Evolutionary conservation across 2,888 invertebrate species (phyloP).

Genomic region (Platycheirus rosarum): DNA sequence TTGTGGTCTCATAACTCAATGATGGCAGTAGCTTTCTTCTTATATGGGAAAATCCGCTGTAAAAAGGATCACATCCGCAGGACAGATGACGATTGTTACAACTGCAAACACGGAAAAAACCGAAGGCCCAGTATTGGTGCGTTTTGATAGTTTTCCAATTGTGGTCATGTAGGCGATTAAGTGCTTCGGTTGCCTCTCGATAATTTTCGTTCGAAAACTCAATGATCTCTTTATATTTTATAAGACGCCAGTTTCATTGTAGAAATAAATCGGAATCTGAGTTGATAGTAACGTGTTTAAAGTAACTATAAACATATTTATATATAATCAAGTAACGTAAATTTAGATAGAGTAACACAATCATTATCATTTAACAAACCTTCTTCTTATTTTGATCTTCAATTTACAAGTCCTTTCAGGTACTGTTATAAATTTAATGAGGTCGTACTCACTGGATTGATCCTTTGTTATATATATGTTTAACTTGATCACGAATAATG

Average conservation of each 20-base stretch:
- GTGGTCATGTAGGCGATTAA: constrained; percentile 18
- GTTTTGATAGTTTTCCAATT: constrained; percentile 29
- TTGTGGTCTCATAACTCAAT: background rate
- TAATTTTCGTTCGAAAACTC: constrained; percentile 9
- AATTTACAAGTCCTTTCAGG: too few relatives aligned
- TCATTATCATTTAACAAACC: too few relatives aligned
- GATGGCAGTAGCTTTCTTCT: background rate
- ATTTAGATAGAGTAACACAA: too few relatives aligned
- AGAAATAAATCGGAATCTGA: constrained; percentile 13
- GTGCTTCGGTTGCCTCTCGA: constrained; percentile 13
- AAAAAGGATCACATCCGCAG: background rate
- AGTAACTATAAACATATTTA: too few relatives aligned
- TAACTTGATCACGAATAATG: too few relatives aligned
- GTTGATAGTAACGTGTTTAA: constrained; percentile 11
- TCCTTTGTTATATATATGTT: too few relatives aligned
- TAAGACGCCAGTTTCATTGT: constrained; percentile 14
- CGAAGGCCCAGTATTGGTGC: constrained; percentile 20
- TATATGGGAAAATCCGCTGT: background rate
- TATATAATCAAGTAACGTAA: too few relatives aligned
- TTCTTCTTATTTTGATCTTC: too few relatives aligned
- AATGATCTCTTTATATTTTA: constrained; percentile 11
- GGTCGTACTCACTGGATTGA: too few relatives aligned
- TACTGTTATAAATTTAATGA: too few relatives aligned
- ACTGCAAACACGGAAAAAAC: background rate
- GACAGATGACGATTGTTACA: too few relatives aligned